Percentiles rank a stretch among this genome's conserved stretches.
Evolutionary conservation across 1,140 invertebrate genomes (phyloP).

Genomic region (Solen grandis): DNA sequence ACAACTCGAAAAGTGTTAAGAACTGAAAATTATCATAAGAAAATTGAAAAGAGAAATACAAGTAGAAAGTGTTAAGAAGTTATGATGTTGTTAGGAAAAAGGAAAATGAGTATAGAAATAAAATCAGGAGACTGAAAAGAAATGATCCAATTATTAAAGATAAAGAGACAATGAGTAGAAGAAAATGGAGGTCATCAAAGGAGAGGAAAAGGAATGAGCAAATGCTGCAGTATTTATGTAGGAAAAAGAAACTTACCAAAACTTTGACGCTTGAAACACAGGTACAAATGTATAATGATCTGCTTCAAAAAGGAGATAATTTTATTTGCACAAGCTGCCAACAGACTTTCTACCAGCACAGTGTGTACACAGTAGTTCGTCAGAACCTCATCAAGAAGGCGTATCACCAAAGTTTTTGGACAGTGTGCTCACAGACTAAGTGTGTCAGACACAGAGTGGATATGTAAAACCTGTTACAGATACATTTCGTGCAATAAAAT

Average conservation of each 20-base stretch:
- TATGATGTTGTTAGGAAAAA: background rate
- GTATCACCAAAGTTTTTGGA: slow-evolving; percentile 28
- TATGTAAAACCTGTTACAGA: slow-evolving; percentile 55
- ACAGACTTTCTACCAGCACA: slow-evolving; percentile 54
- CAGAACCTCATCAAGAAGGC: background rate
- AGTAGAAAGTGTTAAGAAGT: slow-evolving; percentile 4
- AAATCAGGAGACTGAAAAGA: background rate
- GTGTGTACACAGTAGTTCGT: slow-evolving; percentile 24
- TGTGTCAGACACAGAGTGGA: slow-evolving; percentile 38
- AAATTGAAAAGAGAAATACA: slow-evolving; percentile 2
- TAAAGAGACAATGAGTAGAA: slow-evolving; percentile 5
- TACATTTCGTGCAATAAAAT: slow-evolving; percentile 13
- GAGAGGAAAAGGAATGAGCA: slow-evolving; percentile 14
- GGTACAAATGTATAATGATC: slow-evolving; percentile 17
- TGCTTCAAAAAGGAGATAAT: slow-evolving; percentile 41
- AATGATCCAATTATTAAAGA: background rate
- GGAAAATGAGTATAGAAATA: slow-evolving; percentile 18
- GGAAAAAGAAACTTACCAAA: slow-evolving; percentile 14
- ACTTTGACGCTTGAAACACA: slow-evolving; percentile 5
- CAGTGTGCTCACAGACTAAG: slow-evolving; percentile 23
- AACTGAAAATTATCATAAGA: background rate
- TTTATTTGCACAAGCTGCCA: slow-evolving; percentile 47
- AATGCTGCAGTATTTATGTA: background rate
- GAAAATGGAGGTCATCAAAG: slow-evolving; percentile 18
- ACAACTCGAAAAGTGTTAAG: no score